phyloP scores from a whole-genome alignment of 2,888 invertebrate species.

The Syrphus vitripennis region DNA sequence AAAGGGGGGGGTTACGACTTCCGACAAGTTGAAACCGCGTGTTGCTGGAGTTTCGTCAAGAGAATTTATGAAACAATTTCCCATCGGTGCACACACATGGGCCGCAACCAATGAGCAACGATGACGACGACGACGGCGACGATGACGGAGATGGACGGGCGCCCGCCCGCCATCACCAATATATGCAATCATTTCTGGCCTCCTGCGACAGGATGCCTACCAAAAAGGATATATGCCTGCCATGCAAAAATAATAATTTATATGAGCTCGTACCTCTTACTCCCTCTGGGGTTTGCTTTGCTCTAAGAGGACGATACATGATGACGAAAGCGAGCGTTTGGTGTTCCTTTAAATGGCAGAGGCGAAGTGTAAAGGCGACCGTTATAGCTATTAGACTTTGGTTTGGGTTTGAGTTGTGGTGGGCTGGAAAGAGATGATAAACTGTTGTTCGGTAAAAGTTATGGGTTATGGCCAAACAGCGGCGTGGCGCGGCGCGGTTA shows the following conservation, averaged over 20 bases:
- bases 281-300: no score
- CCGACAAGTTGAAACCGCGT: slow-evolving; percentile 52
- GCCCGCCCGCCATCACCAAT: background rate
- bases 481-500: background rate
- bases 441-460: slow-evolving; percentile 31
- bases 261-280: slow-evolving; percentile 34
- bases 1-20: slow-evolving; percentile 40
- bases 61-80: slow-evolving; percentile 69
- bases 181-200: slow-evolving; percentile 39
- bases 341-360: background rate
- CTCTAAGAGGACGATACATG: background rate
- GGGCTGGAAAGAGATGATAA: slow-evolving; percentile 16
- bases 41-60: slow-evolving; percentile 50
- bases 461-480: background rate
- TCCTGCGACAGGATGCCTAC: slow-evolving; percentile 39
- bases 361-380: slow-evolving; percentile 11
- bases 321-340: background rate
- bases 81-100: slow-evolving; percentile 39
- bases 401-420: background rate
- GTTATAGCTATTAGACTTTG: background rate
- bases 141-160: background rate
- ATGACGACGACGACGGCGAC: background rate
- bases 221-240: slow-evolving; percentile 37
- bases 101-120: background rate
- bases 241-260: slow-evolving; percentile 61